Evolutionary conservation across 2,797 vertebrate genomes (phyloP).

Genomic region (Squalus acanthias): DNA sequence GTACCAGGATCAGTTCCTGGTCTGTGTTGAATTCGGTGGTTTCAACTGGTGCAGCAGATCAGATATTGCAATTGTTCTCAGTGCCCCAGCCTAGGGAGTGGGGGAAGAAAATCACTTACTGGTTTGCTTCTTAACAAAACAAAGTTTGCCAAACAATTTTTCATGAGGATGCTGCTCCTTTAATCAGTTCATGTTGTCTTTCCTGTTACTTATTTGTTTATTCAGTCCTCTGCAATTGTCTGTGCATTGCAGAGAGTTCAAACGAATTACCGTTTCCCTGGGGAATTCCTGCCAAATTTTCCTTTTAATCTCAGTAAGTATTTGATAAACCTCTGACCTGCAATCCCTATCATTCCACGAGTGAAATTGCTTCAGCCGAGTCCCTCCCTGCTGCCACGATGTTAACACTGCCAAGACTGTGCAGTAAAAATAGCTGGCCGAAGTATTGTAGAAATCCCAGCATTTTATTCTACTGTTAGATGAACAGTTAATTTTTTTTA

Average conservation of each 20-base stretch:
- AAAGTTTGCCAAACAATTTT: neutral
- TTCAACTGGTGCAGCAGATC: neutral
- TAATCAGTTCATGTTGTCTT: neutral
- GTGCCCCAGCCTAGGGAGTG: neutral
- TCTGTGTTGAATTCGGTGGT: neutral
- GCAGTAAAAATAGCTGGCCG: neutral
- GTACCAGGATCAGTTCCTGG: neutral
- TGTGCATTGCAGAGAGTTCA: neutral
- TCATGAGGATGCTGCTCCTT: neutral
- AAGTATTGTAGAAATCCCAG: neutral
- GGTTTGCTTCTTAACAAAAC: neutral
- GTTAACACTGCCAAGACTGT: neutral
- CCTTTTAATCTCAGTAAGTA: neutral
- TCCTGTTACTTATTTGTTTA: neutral
- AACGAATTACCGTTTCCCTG: neutral
- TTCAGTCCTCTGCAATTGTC: neutral
- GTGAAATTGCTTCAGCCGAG: neutral
- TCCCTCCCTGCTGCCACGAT: neutral
- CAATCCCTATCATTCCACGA: neutral
- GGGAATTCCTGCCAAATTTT: neutral
- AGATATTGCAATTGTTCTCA: neutral
- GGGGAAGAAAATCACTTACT: neutral
- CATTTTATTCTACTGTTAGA: neutral
- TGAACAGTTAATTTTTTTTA: neutral
- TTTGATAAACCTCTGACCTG: neutral